phyloP scores from a whole-genome alignment of 2,888 invertebrate genomes.

The Pinctada fucata region DNA sequence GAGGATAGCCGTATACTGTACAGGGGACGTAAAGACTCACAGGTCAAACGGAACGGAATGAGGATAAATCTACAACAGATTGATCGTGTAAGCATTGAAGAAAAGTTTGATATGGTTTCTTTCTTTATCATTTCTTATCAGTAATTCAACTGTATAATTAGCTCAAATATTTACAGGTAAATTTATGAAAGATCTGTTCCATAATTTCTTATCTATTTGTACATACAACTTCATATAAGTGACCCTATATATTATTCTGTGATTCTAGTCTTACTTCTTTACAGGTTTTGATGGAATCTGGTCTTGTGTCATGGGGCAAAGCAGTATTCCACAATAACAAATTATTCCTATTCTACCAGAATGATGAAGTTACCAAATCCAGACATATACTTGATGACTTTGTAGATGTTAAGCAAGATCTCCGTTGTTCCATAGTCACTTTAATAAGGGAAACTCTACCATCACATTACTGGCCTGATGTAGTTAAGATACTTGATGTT shows the following conservation, averaged over 20 bases:
- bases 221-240: too few relatives aligned
- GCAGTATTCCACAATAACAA: slow-evolving; percentile 32
- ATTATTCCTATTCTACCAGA: slow-evolving; percentile 40
- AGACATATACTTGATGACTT: not conserved
- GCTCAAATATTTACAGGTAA: too few relatives aligned
- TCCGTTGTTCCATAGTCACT: slow-evolving; percentile 8
- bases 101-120: too few relatives aligned
- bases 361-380: not conserved
- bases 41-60: slow-evolving; percentile 87
- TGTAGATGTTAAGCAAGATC: not conserved
- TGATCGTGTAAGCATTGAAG: slow-evolving; percentile 54
- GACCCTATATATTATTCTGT: too few relatives aligned
- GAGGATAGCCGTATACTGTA: slow-evolving; percentile 61
- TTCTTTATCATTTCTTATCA: too few relatives aligned
- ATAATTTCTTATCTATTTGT: too few relatives aligned
- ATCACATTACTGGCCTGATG: slow-evolving; percentile 67
- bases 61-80: slow-evolving; percentile 81
- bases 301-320: slow-evolving; percentile 40
- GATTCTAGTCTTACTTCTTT: not conserved
- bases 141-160: too few relatives aligned
- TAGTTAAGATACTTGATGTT: slow-evolving; percentile 51
- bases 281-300: slow-evolving; percentile 39
- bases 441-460: slow-evolving; percentile 51
- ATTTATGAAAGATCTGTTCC: too few relatives aligned
- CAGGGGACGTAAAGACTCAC: slow-evolving; percentile 83